Evolutionary conservation across 2,888 invertebrate genomes (phyloP).

Genomic region (Tenthredo distinguenda): DNA sequence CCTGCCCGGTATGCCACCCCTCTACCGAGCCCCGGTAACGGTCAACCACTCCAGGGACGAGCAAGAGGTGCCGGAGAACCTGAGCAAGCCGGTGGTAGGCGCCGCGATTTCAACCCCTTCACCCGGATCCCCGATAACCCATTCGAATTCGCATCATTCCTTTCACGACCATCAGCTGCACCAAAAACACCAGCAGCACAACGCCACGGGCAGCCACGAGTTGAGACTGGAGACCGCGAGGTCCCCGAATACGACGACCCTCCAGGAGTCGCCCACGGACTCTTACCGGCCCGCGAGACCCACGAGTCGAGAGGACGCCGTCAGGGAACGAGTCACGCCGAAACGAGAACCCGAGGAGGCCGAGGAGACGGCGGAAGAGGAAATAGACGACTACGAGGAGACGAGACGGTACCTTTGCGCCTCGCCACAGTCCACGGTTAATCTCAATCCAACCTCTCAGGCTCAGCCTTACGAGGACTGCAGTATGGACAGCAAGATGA

Average conservation of each 20-base stretch:
- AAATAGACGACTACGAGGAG: constrained; percentile 79
- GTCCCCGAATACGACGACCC: constrained; percentile 52
- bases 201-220: constrained; percentile 49
- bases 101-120: constrained; percentile 58
- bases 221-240: constrained; percentile 58
- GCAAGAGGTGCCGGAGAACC: constrained; percentile 88
- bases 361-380: constrained; percentile 81
- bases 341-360: constrained; percentile 85
- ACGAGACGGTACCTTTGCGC: constrained; percentile 67
- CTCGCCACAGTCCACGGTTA: constrained; percentile 69
- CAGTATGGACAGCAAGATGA: constrained; percentile 88
- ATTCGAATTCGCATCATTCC: constrained; percentile 74
- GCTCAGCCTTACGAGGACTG: constrained; percentile 87
- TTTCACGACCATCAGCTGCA: constrained; percentile 70
- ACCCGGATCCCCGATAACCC: constrained; percentile 59
- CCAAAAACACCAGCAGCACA: constrained; percentile 68
- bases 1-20: constrained; percentile 79
- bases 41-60: constrained; percentile 83
- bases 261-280: constrained; percentile 25
- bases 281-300: constrained; percentile 34
- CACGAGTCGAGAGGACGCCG: constrained; percentile 44
- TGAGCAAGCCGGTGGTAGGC: constrained; percentile 82
- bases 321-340: constrained; percentile 81
- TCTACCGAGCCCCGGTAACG: constrained; percentile 86
- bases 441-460: constrained; percentile 81